Evolutionary conservation across 2,888 invertebrate genomes (phyloP).

Genomic region (Drosophila histrio): DNA sequence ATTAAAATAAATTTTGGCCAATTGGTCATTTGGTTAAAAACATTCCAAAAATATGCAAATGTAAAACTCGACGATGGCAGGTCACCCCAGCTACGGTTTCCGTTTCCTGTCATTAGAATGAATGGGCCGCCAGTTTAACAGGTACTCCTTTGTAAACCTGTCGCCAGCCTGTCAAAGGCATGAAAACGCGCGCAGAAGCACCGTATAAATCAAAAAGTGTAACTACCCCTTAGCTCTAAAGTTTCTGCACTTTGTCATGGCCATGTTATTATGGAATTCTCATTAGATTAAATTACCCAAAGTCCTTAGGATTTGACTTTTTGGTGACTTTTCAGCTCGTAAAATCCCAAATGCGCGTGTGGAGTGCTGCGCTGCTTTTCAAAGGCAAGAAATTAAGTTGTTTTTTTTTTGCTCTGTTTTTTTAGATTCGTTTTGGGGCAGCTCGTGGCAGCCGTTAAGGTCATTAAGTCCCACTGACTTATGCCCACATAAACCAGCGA

Average conservation of each 20-base stretch:
- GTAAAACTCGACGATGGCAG: constrained; percentile 43
- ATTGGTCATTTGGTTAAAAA: constrained; percentile 77
- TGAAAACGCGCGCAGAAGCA: constrained; percentile 76
- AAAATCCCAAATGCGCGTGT: constrained; percentile 54
- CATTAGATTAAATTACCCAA: constrained; percentile 74
- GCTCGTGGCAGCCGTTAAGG: constrained; percentile 76
- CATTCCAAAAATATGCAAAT: constrained; percentile 69
- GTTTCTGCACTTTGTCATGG: constrained; percentile 67
- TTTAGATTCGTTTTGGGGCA: constrained; percentile 34
- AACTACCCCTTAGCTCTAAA: constrained; percentile 54
- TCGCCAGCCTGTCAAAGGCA: constrained; percentile 78
- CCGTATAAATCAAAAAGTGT: constrained; percentile 79
- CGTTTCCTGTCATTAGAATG: constrained; percentile 70
- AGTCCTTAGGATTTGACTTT: constrained; percentile 38
- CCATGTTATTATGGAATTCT: constrained; percentile 76
- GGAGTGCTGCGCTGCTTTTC: constrained; percentile 28
- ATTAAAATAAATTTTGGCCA: constrained; percentile 78
- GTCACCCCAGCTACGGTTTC: constrained; percentile 57
- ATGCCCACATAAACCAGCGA: constrained; percentile 69
- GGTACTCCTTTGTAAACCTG: constrained; percentile 52
- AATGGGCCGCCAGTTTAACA: constrained; percentile 41
- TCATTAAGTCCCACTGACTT: constrained; percentile 60
- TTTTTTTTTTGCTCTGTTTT: constrained; percentile 38
- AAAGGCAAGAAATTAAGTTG: constrained; percentile 74
- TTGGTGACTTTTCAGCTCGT: constrained; percentile 66